Evolutionary conservation across 2,113 vertebrate species (phyloP), one percentile per base, ranked within the genome.

Genomic region (Lipotes vexillifer): DNA sequence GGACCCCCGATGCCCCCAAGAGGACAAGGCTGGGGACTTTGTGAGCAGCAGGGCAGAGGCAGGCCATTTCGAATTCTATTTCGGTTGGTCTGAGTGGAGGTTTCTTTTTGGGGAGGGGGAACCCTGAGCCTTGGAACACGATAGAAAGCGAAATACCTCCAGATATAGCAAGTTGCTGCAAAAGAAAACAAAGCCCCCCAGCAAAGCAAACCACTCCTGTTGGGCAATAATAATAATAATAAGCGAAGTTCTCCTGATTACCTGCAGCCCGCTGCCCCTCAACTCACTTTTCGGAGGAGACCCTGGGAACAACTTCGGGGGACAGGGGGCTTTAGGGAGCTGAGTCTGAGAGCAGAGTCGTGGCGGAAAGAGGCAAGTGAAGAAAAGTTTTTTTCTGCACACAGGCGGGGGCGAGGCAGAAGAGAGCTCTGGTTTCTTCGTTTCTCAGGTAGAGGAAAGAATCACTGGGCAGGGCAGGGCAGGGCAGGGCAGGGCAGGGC

Each of bases 371-470:
- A 65, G 69, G 61, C 71, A 81, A 88, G 38, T 38, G 2, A 31
- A 71, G 33, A 84, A 77, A 65, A 96, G 77, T 80, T 96, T 68
- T 92, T 81, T 29, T 63, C 23, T 72, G 1, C 6, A 66, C 78
- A 74, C 66, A 84, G 31, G 29, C 29, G 87, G 81, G n/a, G 31
- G 63, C 8, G 49, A 93, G 41, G 68, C 84, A 63, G 44, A 44
- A 65, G 36, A 61, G 66, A 57, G 33, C 41, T 88, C 52, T 12
- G 9, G 8, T 72, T 61, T 49, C 77, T 90, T 78, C 63, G 2
- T 81, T 97, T 92, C 20, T 91, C 88, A 95, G 94, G 94, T 97
- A 77, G 31, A 86, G 55, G 86, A 96, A 83, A 49, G 49, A 93
- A 49, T 91, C 84, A 21, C 74, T 55, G 72, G 6, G 9, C 85